These are phyloP conservation scores for Zaprionus tsacasi DNA, from an alignment of 1,140 invertebrate genomes.

Conservation along the genomic window DNA sequence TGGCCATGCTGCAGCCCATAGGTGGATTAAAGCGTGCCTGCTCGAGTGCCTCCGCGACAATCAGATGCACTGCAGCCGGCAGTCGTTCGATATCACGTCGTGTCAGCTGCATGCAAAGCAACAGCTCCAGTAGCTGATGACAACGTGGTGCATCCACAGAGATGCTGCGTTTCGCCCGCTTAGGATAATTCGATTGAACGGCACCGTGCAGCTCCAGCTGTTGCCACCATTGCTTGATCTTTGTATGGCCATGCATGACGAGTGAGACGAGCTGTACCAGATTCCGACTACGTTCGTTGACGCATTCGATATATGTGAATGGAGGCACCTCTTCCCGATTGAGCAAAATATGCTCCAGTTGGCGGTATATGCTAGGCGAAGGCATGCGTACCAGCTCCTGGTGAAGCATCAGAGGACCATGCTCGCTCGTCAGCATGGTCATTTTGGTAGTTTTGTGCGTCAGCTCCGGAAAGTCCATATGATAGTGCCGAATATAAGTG, in stretches of 20 bases:
- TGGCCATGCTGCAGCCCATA: conserved; percentile 89
- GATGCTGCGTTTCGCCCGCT: conserved; percentile 64
- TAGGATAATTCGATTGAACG: conserved; percentile 63
- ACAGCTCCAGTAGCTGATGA: conserved; percentile 73
- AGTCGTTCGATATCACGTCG: conserved; percentile 89
- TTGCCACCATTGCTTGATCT: conserved; percentile 77
- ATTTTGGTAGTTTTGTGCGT: conserved; percentile 82
- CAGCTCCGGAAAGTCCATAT: conserved; percentile 91
- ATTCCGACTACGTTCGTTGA: conserved; percentile 90
- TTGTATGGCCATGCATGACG: conserved; percentile 63
- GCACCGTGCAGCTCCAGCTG: conserved; percentile 63
- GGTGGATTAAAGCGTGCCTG: conserved; percentile 91
- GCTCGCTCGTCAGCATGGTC: conserved; percentile 84
- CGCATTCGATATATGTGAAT: conserved; percentile 89
- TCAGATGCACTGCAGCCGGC: conserved; percentile 90
- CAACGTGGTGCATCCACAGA: conserved; percentile 55
- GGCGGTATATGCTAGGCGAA: conserved; percentile 89
- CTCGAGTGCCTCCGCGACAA: conserved; percentile 91
- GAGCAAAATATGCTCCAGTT: conserved; percentile 88
- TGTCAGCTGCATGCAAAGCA: conserved; percentile 86
- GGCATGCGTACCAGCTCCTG: conserved; percentile 87
- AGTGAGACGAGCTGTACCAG: conserved; percentile 84
- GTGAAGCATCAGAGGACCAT: conserved; percentile 87
- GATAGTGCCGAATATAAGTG: conserved; percentile 92
- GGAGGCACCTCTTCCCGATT: conserved; percentile 82